Base-by-base conservation (phyloP, 2,797 vertebrate genomes). In the Hydrocynus forskahlii region DNA sequence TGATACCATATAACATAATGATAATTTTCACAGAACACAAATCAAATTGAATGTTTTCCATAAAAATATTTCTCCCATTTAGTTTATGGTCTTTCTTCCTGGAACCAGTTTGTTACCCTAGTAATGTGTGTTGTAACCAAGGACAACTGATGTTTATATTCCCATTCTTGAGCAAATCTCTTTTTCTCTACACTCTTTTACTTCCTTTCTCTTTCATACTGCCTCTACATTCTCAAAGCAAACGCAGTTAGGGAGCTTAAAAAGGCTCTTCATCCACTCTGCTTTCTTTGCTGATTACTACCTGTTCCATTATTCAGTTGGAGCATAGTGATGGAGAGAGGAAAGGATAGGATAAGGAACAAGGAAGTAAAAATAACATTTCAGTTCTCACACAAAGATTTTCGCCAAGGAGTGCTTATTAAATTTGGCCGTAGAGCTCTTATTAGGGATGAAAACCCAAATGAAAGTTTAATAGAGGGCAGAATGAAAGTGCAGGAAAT, bases 401-500 rank as follows among this genome's bases (percentile, higher is more conserved):
- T 19, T 66, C 7, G 25, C 25, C 54, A 66, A 13, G 16, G 45
- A 68, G 19, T 55, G 40, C 48, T 57, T 19, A 60, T 78, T 40
- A 66, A 6, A 29, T 48, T 43, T 62, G 40, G 21, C 64, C 8
- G 62, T 16, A 13, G 38, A 55, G 52, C 29, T 63, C 45, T 43
- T 69, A 80, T 86, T 84, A 81, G 10, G 16, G 66, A 76, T 71
- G 1, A 64, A 21, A 72, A 82, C 52, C 50, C 67, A 72, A 83
- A 85, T 85, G 54, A 79, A 87, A 86, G 67, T 81, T 71, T 81
- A 80, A 87, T 87, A 43, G 70, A 81, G 81, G 78, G 21, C 70
- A 74, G 57, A 85, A 84, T 76, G 71, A 71, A 71, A 83, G 71
- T 76, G 68, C 45, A 76, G 64, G 73, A 79, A 60, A 48, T 78